Evolutionary conservation across 2,113 vertebrate species (phyloP), one percentile per base, ranked within the genome.

Genomic region (Galemys pyrenaicus): DNA sequence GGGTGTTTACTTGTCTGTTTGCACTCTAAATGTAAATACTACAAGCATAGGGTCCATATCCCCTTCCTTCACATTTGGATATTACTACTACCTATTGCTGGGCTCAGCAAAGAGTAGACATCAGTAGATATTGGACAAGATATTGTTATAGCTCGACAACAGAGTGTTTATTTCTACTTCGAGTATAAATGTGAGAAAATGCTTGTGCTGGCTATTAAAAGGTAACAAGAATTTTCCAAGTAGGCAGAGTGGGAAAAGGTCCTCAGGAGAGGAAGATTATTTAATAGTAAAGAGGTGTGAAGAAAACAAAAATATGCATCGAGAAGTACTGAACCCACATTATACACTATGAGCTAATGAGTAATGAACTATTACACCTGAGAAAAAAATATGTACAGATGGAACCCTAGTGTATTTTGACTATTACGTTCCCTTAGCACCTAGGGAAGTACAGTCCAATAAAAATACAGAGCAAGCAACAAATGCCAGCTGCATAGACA

Each of bases 211-310:
- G 12, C n/a, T 22, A n/a, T 54, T 78, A 73, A 93, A 87, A 81
- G 15, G 32, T 87, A 41, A 62, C 28, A 68, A 83, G 46, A 94
- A 77, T 85, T 88, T 95, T 6, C 71, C 58, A 95, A 28, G 24
- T 73, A 93, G 32, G 28, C 62, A 87, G 68, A 94, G 62, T 67
- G 13, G 39, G 8, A 89, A 87, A 71, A 22, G 2, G 16, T 83
- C 71, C 74, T 84, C 10, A 56, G 54, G 92, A 24, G n/a, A 67
- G 68, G 54, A 70, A 70, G 44, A 35, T 32, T 60, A 22, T 74
- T 74, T 16, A 91, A 62, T 49, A 44, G 28, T 56, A 85, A 30
- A 60, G 5, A 81, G 6, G 11, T 56, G 13, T 64, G 16, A 87
- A 77, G 71, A 51, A 89, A 89, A 70, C 10, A 91, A 70, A 95